Evolutionary conservation across 2,797 vertebrate genomes (phyloP).

Genomic region (Yasuhikotakia modesta): DNA sequence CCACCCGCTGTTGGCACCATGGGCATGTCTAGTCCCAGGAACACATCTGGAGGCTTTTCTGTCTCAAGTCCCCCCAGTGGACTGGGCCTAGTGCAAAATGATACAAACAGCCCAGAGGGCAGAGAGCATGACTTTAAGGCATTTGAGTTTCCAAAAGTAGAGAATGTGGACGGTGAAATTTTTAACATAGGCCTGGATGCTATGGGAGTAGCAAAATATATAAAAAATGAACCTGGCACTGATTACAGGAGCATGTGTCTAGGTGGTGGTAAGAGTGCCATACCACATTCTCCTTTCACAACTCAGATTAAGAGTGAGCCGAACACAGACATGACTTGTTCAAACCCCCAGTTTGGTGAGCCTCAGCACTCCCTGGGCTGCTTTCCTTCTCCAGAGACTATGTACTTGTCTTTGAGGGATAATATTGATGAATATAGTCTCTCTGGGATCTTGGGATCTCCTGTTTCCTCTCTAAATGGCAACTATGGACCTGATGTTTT

Average conservation of each 20-base stretch:
- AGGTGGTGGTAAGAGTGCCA: slow-evolving; percentile 80
- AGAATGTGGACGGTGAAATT: slow-evolving; percentile 86
- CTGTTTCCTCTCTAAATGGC: slow-evolving; percentile 89
- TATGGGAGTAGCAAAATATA: slow-evolving; percentile 91
- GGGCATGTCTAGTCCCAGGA: slow-evolving; percentile 87
- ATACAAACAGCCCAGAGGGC: slow-evolving; percentile 84
- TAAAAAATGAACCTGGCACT: slow-evolving; percentile 93
- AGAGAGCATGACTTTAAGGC: slow-evolving; percentile 84
- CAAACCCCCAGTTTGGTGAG: slow-evolving; percentile 85
- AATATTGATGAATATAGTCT: slow-evolving; percentile 98
- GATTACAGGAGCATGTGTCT: slow-evolving; percentile 90
- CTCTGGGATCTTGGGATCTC: slow-evolving; percentile 97
- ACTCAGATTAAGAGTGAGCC: slow-evolving; percentile 93
- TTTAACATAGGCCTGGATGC: slow-evolving; percentile 85
- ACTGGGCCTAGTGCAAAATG: slow-evolving; percentile 83
- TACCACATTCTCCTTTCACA: slow-evolving; percentile 81
- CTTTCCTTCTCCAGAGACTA: slow-evolving; percentile 91
- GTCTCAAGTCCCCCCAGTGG: slow-evolving; percentile 81
- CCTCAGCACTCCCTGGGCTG: slow-evolving; percentile 83
- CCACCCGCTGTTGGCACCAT: slow-evolving; percentile 82
- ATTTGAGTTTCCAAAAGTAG: slow-evolving; percentile 90
- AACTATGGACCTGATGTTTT: slow-evolving; percentile 89
- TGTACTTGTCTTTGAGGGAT: slow-evolving; percentile 97
- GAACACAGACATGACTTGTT: slow-evolving; percentile 89
- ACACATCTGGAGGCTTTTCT: slow-evolving; percentile 79